phyloP scores from a whole-genome alignment of 2,888 invertebrate genomes.

The Erebia epiphron region DNA sequence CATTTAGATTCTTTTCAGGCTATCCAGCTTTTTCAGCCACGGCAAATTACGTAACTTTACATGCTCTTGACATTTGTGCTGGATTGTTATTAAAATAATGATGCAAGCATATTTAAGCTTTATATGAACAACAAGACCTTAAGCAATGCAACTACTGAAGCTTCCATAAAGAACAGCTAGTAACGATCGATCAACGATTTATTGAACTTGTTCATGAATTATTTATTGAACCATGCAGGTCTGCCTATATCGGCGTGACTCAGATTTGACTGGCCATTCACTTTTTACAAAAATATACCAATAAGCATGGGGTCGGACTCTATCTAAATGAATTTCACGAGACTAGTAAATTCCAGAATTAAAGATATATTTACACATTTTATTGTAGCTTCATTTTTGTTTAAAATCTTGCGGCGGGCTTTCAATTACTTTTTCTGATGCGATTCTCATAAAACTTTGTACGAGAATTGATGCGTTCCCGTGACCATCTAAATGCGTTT shows the following conservation, averaged over 20 bases:
- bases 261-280: neutral
- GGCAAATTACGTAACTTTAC: constrained; percentile 45
- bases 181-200: constrained; percentile 18
- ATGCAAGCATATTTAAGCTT: constrained; percentile 50
- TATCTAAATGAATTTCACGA: neutral
- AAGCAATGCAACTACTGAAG: constrained; percentile 30
- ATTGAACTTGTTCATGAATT: constrained; percentile 17
- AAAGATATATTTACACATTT: too few species aligned
- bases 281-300: neutral
- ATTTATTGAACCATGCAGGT: neutral
- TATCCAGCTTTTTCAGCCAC: constrained; percentile 14
- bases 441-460: too few species aligned
- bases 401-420: too few species aligned
- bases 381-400: too few species aligned
- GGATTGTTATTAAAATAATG: constrained; percentile 50
- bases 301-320: neutral
- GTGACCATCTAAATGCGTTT: too few species aligned
- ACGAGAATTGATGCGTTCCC: too few species aligned
- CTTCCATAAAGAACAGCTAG: constrained; percentile 26
- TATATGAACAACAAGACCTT: constrained; percentile 29
- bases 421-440: too few species aligned
- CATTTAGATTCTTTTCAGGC: neutral
- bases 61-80: constrained; percentile 60
- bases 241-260: neutral
- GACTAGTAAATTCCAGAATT: too few species aligned